Evolutionary conservation across 2,888 invertebrate genomes (phyloP), one percentile per base, ranked within the genome.

Genomic region (Lasioglossum pauxillum): DNA sequence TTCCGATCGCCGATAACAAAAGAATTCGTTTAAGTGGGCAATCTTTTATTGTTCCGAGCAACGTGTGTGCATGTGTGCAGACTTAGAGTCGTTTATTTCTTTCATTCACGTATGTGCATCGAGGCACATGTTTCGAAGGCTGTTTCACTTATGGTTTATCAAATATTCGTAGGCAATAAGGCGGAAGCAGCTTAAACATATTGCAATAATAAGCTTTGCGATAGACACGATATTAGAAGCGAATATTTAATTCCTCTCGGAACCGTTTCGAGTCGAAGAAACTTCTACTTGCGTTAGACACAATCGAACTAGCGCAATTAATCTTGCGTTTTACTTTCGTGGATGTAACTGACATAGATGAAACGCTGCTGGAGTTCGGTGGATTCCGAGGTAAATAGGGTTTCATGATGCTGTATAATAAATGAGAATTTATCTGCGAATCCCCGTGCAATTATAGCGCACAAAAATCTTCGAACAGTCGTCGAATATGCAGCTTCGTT

Each of bases 291-390:
- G 46, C 16, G 57, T 10, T 72, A 38, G 78, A 78, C 78, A 71
- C 57, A 72, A 49, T 38, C 38, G 46, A 49, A 80, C 77, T 4
- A 14, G 69, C 46, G 14, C 80, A 83, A 83, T 83, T 83, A 83
- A 83, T 80, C 75, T 83, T 75, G 31, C 35, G 60, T 23, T 74
- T 27, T 64, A 80, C 73, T 80, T 80, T 80, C 44, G 60, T 35
- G 31, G 44, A 57, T 73, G 73, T 44, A 74, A 44, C 72, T 60
- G 73, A 64, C 73, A 79, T 60, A 79, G 57, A 79, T 64, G 60
- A 79, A 74, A 79, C 57, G 73, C 44, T 72, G 35, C 73, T 5
- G 23, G 73, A 79, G 72, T 79, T 44, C 44, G 31, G 41, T 38
- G 44, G 44, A 41, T 72, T 72, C 53, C 38, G n/a, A 53, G 53